Evolutionary conservation across 2,113 vertebrate species (phyloP).

Genomic region (Numida meleagris): DNA sequence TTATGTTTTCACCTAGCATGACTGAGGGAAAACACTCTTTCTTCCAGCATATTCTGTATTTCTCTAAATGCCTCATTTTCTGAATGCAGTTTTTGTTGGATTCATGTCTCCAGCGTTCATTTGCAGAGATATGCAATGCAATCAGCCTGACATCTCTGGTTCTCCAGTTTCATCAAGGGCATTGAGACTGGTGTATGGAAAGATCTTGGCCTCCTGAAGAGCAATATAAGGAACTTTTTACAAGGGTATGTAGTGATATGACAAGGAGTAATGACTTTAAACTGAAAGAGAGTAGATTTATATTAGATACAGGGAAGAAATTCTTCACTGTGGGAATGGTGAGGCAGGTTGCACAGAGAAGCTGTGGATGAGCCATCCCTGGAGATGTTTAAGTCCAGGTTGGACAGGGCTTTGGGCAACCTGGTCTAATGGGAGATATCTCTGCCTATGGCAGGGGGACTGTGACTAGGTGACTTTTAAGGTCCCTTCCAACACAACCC

Average conservation of each 20-base stretch:
- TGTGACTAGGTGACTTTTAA: not conserved
- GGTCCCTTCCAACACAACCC: not conserved
- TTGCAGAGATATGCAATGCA: not conserved
- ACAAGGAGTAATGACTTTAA: not conserved
- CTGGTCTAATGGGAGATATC: not conserved
- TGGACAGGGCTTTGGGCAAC: too few species aligned
- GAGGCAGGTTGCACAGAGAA: not conserved
- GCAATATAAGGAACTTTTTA: not conserved
- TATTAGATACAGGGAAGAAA: not conserved
- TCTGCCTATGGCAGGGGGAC: not conserved
- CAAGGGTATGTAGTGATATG: not conserved
- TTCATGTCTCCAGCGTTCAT: not conserved
- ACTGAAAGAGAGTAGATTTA: not conserved
- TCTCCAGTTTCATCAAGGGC: not conserved
- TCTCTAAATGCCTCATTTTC: not conserved
- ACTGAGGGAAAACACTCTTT: not conserved
- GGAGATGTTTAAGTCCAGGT: not conserved
- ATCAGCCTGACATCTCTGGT: not conserved
- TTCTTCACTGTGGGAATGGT: not conserved
- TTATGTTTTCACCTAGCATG: not conserved
- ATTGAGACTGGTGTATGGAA: not conserved
- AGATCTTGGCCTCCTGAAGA: not conserved
- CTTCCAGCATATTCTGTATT: not conserved
- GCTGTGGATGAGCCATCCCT: not conserved
- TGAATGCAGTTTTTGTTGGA: not conserved